Evolutionary conservation across 2,888 invertebrate genomes (phyloP).

Genomic region (Rhyacophila evoluta): DNA sequence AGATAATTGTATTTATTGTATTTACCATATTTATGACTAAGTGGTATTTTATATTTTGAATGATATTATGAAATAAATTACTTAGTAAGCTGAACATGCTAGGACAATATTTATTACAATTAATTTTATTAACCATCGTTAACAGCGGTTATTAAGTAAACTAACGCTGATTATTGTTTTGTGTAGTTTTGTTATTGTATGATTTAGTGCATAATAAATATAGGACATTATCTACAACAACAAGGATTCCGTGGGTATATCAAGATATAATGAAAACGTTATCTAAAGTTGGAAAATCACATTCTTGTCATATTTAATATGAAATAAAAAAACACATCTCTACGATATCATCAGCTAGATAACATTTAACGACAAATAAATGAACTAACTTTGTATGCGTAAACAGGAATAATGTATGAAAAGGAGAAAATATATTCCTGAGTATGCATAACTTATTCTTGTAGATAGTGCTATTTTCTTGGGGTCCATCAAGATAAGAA

Average conservation of each 20-base stretch:
- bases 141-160: too few species aligned
- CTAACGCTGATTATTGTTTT: too few species aligned
- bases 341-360: constrained; percentile 2
- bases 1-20: too few species aligned
- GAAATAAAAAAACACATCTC: constrained; percentile 12
- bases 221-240: too few species aligned
- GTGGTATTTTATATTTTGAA: too few species aligned
- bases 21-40: too few species aligned
- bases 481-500: background rate
- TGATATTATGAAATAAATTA: too few species aligned
- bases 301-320: background rate
- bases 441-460: background rate
- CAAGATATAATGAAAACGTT: background rate
- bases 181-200: too few species aligned
- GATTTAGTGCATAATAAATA: too few species aligned
- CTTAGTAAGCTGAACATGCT: too few species aligned
- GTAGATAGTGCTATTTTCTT: background rate
- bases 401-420: constrained; percentile 3
- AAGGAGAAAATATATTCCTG: background rate
- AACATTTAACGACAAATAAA: background rate
- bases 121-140: too few species aligned
- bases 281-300: background rate
- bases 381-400: background rate
- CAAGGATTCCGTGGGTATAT: background rate
- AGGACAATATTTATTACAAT: too few species aligned